Evolutionary conservation across 1,140 invertebrate genomes (phyloP), one percentile per base, ranked within the genome.

Genomic region (Apis cerana): DNA sequence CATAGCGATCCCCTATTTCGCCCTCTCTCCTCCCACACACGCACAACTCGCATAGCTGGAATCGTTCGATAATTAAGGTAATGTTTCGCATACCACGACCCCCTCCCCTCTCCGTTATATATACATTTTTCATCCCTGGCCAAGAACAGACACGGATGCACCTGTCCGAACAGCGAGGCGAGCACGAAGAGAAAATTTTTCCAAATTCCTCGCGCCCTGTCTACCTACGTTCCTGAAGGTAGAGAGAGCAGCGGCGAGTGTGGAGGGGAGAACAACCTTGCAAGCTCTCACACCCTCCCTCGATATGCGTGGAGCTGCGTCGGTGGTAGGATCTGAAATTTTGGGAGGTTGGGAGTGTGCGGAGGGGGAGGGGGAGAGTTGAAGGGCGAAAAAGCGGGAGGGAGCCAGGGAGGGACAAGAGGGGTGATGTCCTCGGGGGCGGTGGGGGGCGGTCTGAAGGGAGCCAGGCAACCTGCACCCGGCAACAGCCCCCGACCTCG

Each of bases 241-340:
- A 92, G n/a, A n/a, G n/a, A n/a, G 89, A 71, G 50, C 68, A 43
- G 62, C 54, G 19, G 27, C 27, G 11, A 84, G 83, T 21, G 3
- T 85, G 83, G 89, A 88, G 87, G 88, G 90, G 89, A 91, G 89
- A 88, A 91, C 84, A 90, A 92, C 90, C 90, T 91, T 91, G 89
- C 91, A 91, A 89, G 92, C 94, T 94, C 93, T 93, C 93, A 93
- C 90, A 92, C 94, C 92, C 92, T 43, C 33, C 91, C 92, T 77
- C 62, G 87, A 69, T 91, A 92, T 94, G 93, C 93, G 93, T 92
- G 19, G 64, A 92, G 85, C 87, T 89, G 82, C 89, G 85, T 85
- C 85, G 80, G 80, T 84, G 80, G 87, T 84, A 87, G 90, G 88
- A 79, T 81, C 75, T 82, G 85, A 89, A 91, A 85, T 90, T 91